phyloP scores from a whole-genome alignment of 2,888 invertebrate genomes.

The Tetranychus piercei region DNA sequence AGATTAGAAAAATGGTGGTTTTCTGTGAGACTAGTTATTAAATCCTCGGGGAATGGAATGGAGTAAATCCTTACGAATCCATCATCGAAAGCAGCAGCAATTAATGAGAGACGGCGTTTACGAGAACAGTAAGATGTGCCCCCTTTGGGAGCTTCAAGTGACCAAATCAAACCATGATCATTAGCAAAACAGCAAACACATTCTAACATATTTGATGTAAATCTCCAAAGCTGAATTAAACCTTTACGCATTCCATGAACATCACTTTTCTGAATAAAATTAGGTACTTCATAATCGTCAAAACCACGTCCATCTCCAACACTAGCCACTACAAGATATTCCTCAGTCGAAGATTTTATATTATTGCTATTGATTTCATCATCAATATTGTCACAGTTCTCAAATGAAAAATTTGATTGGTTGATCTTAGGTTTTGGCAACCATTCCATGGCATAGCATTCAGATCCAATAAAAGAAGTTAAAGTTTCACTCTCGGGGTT shows the following conservation, averaged over 20 bases:
- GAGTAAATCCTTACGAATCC: slow-evolving; percentile 1
- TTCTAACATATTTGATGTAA: background rate
- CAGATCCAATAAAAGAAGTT: background rate
- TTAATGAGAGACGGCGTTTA: background rate
- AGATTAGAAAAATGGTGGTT: background rate
- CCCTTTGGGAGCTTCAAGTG: background rate
- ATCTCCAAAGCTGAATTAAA: background rate
- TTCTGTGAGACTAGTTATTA: background rate
- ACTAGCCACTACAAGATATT: slow-evolving; percentile 4
- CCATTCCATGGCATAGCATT: slow-evolving; percentile 6
- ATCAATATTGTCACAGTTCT: background rate
- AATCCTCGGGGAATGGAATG: slow-evolving; percentile 6
- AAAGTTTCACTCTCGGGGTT: background rate
- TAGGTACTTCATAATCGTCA: background rate
- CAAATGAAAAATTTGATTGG: background rate
- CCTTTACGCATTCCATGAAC: background rate
- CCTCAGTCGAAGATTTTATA: background rate
- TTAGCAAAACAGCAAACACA: slow-evolving; percentile 8
- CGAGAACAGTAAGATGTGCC: slow-evolving; percentile 1
- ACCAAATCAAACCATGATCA: background rate
- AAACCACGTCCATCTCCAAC: background rate
- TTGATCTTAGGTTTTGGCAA: background rate
- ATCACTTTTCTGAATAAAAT: background rate
- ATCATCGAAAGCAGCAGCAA: slow-evolving; percentile 9
- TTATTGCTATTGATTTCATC: background rate